phyloP scores from a whole-genome alignment of 2,797 vertebrate genomes.

The Schizothorax lantsangensis region DNA sequence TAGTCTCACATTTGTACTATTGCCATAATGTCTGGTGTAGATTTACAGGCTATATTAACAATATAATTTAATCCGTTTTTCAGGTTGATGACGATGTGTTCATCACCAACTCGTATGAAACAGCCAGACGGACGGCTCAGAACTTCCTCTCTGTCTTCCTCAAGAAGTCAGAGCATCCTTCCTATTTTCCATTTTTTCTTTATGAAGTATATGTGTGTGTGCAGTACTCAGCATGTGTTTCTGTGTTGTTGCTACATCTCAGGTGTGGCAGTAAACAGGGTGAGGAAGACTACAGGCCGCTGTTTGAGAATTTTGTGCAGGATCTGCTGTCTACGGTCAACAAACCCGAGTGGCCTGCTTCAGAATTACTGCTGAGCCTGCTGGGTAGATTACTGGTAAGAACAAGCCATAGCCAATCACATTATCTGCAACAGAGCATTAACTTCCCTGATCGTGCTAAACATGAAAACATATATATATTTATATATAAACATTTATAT shows the following conservation, averaged over 20 bases:
- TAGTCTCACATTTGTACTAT: not conserved
- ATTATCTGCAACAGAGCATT: not conserved
- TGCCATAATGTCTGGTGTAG: not conserved
- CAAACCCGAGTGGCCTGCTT: slow-evolving; percentile 98
- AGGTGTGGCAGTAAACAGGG: slow-evolving; percentile 98
- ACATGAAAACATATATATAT: not conserved
- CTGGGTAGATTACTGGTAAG: slow-evolving; percentile 93
- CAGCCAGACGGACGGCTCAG: slow-evolving; percentile 96
- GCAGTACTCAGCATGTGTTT: not conserved
- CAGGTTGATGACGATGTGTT: slow-evolving; percentile 95
- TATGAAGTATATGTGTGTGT: not conserved
- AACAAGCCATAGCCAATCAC: too few species aligned
- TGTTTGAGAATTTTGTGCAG: slow-evolving; percentile 99
- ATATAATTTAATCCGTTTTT: slow-evolving; percentile 36
- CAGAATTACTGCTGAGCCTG: slow-evolving; percentile 94
- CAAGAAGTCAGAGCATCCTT: slow-evolving; percentile 86
- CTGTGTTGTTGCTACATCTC: not conserved
- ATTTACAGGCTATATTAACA: not conserved
- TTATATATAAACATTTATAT: not conserved
- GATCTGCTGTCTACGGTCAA: slow-evolving; percentile 98
- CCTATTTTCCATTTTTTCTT: not conserved
- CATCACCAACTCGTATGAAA: slow-evolving; percentile 97
- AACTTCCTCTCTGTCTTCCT: slow-evolving; percentile 98
- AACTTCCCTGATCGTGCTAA: not conserved
- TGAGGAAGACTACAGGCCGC: slow-evolving; percentile 96